phyloP scores from a whole-genome alignment of 2,888 invertebrate species.

The Neoascia interrupta region DNA sequence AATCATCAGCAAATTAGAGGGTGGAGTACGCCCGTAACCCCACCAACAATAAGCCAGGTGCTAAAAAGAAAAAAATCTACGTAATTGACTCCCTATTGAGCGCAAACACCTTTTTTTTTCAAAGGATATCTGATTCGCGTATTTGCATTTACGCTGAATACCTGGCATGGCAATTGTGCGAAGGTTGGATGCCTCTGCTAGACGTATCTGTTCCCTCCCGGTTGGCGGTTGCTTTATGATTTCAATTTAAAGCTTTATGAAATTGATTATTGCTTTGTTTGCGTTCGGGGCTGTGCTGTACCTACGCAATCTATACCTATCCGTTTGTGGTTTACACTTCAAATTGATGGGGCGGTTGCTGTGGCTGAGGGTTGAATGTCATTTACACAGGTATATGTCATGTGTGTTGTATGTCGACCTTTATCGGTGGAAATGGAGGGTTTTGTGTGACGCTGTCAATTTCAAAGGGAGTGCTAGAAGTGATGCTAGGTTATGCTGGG shows the following conservation, averaged over 20 bases:
- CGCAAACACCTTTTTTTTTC: slow-evolving; percentile 44
- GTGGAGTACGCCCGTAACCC: not conserved
- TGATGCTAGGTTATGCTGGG: too few relatives aligned
- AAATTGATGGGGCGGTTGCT: slow-evolving; percentile 12
- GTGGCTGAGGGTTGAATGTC: too few relatives aligned
- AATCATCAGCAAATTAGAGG: slow-evolving; percentile 16
- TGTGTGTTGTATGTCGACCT: too few relatives aligned
- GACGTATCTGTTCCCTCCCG: not conserved
- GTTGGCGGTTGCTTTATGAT: slow-evolving; percentile 34
- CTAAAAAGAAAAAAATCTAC: slow-evolving; percentile 12
- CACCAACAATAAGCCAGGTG: slow-evolving; percentile 15
- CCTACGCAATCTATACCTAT: slow-evolving; percentile 50
- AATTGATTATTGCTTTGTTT: slow-evolving; percentile 68
- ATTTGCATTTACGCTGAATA: slow-evolving; percentile 28
- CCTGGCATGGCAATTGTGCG: not conserved
- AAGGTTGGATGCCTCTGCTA: not conserved
- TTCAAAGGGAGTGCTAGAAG: too few relatives aligned
- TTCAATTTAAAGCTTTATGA: slow-evolving; percentile 57
- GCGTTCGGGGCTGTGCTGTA: slow-evolving; percentile 33
- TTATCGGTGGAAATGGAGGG: too few relatives aligned
- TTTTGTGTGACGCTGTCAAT: too few relatives aligned
- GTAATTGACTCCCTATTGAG: slow-evolving; percentile 65
- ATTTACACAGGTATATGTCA: too few relatives aligned
- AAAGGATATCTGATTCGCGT: slow-evolving; percentile 27
- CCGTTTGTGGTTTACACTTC: slow-evolving; percentile 59